These are phyloP conservation scores for Pristiophorus japonicus DNA, from an alignment of 2,113 vertebrate species.

Conservation along the genomic window DNA sequence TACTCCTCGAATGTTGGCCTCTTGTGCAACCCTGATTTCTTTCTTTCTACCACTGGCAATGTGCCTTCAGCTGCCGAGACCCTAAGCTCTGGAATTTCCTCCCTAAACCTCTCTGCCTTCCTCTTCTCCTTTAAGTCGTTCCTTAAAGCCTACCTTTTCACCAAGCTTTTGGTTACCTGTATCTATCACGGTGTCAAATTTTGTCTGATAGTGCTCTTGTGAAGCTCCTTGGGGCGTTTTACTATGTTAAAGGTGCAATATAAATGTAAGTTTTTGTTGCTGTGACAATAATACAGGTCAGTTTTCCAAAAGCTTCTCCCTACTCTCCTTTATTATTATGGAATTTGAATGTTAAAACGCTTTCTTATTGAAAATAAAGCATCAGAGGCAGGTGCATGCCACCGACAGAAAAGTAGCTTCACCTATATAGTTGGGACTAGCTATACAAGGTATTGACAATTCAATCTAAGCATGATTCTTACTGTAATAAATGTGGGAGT, in stretches of 20 bases:
- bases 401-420: neutral
- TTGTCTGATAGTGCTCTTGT: too few species aligned
- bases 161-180: too few species aligned
- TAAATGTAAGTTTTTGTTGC: neutral
- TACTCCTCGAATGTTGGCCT: too few species aligned
- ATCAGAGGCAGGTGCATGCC: neutral
- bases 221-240: neutral
- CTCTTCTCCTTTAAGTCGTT: too few species aligned
- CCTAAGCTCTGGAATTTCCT: too few species aligned
- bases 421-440: neutral
- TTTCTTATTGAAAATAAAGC: neutral
- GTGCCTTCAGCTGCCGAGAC: too few species aligned
- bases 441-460: neutral
- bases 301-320: neutral
- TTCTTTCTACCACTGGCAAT: too few species aligned
- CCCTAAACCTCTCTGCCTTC: too few species aligned
- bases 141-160: too few species aligned
- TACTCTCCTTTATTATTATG: neutral
- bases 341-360: neutral
- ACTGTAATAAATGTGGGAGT: neutral
- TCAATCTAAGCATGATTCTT: neutral
- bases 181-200: too few species aligned
- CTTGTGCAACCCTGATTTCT: too few species aligned
- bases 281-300: neutral
- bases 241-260: neutral